These are phyloP conservation scores for Macrosiphum euphorbiae DNA, from an alignment of 2,888 invertebrate genomes.

Conservation along the genomic window DNA sequence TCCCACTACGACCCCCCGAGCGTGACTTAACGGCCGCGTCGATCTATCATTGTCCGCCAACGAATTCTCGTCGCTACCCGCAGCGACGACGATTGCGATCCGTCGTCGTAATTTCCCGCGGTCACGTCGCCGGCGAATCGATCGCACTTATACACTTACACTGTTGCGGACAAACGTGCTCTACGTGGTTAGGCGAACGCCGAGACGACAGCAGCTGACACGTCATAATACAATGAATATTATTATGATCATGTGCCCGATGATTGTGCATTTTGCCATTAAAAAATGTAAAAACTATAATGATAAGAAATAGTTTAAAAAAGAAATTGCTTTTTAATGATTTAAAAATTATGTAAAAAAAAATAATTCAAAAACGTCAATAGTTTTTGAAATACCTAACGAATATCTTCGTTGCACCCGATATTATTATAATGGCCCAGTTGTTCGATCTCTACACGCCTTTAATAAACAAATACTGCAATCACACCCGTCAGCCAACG, in stretches of 20 bases:
- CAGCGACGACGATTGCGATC: neutral
- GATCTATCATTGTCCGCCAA: slow-evolving; percentile 36
- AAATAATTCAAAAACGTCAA: too few species aligned
- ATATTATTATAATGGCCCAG: neutral
- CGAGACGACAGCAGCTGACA: neutral
- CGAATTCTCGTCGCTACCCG: neutral
- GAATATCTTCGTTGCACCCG: too few species aligned
- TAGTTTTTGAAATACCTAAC: too few species aligned
- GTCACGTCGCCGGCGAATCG: neutral
- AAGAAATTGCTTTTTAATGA: too few species aligned
- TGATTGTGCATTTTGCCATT: neutral
- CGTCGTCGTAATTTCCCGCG: slow-evolving; percentile 27
- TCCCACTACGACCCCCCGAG: neutral
- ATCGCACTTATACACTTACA: neutral
- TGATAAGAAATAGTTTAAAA: too few species aligned
- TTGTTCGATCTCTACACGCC: neutral
- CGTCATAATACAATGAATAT: neutral
- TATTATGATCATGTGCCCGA: neutral
- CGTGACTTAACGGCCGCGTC: slow-evolving; percentile 20
- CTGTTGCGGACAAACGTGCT: neutral
- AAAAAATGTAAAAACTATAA: neutral
- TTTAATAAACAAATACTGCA: neutral
- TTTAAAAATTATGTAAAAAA: too few species aligned
- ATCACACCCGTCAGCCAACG: neutral
- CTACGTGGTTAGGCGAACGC: neutral